Evolutionary conservation across 1,140 invertebrate genomes (phyloP).

Genomic region (Zaprionus gabonicus): DNA sequence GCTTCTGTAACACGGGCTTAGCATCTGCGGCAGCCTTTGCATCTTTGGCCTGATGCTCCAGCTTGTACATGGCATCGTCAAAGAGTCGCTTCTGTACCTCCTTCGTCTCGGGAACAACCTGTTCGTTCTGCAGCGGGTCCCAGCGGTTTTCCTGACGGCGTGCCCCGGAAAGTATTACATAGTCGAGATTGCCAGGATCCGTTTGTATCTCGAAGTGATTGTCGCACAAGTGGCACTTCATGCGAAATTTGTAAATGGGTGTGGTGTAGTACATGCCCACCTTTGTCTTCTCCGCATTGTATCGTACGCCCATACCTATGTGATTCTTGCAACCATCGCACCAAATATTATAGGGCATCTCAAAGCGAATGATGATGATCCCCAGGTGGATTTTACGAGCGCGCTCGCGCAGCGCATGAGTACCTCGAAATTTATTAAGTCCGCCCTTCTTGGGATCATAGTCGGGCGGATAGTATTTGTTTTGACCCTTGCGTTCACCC

Average conservation of each 20-base stretch:
- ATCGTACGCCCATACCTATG: constrained; percentile 97
- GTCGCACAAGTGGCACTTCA: constrained; percentile 99
- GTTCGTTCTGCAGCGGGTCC: constrained; percentile 98
- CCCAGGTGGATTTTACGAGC: constrained; percentile 97
- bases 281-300: constrained; percentile 99
- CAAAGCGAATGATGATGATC: constrained; percentile 99
- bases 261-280: constrained; percentile 99
- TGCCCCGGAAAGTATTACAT: constrained; percentile 97
- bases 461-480: constrained; percentile 99
- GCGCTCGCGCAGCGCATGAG: constrained; percentile 97
- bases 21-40: constrained; percentile 89
- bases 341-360: constrained; percentile 99
- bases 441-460: constrained; percentile 95
- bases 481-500: constrained; percentile 99
- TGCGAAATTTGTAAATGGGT: constrained; percentile 98
- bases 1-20: constrained; percentile 89
- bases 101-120: constrained; percentile 96
- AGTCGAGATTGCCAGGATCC: constrained; percentile 99
- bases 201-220: constrained; percentile 99
- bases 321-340: constrained; percentile 99
- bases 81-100: constrained; percentile 93
- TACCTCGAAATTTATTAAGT: constrained; percentile 96
- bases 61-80: constrained; percentile 97
- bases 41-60: constrained; percentile 96
- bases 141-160: constrained; percentile 98